Evolutionary conservation across 2,113 vertebrate genomes (phyloP), one percentile per base, ranked within the genome.

Genomic region (Menura novaehollandiae): DNA sequence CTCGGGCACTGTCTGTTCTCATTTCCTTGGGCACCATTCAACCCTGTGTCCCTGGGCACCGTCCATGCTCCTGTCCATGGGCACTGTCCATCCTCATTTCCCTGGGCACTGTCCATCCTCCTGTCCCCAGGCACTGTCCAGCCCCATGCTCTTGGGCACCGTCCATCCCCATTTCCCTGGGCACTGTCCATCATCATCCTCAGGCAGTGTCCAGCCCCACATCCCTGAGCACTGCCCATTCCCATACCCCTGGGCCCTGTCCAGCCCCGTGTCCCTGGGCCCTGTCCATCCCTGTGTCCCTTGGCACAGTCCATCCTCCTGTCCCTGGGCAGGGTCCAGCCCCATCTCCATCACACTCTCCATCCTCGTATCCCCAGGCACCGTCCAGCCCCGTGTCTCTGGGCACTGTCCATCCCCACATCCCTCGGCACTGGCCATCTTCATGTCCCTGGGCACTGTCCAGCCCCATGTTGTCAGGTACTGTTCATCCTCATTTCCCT

Each of bases 271-370:
- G 3, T 59, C n/a, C 44, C 22, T 9, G 43, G 8, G 46, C 46
- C 20, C 18, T 11, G 13, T 15, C 67, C 46, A 49, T 3, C 46
- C 16, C 5, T 7, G 0, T 15, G 10, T 51, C 14, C 23, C 24
- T 12, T 11, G 10, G 32, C 33, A 22, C 26, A 1, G 3, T 20
- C 53, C 53, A 46, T 1, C 52, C 32, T 1, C 5, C 0, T 12
- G 5, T 27, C 7, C 47, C 19, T 4, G 9, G 22, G 43, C n/a
- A n/a, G n/a, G n/a, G n/a, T n/a, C n/a, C n/a, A n/a, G n/a, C n/a
- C n/a, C n/a, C n/a, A n/a, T n/a, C n/a, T n/a, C n/a, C n/a, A n/a
- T n/a, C n/a, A n/a, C 32, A n/a, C 32, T 1, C 1, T 19, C 43
- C 43, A 67, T 3, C 23, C 15, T 6, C 11, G 2, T 41, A 2